phyloP scores from a whole-genome alignment of 2,888 invertebrate genomes.

The Eulithis prunata region DNA sequence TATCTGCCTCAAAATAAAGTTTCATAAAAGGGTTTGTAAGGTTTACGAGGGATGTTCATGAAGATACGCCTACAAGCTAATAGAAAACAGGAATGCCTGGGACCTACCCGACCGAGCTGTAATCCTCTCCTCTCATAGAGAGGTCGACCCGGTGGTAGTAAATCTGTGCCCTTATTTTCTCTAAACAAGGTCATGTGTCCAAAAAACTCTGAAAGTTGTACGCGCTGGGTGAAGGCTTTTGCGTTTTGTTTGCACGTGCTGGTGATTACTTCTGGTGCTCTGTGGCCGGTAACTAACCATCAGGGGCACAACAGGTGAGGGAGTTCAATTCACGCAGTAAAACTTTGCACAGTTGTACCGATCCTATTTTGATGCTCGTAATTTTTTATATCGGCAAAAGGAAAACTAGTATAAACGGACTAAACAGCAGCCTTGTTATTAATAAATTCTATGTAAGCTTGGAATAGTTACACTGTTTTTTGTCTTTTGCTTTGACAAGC shows the following conservation, averaged over 20 bases:
- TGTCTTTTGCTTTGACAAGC: too few species aligned
- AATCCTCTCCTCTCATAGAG: conserved; percentile 17
- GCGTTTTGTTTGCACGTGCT: not conserved
- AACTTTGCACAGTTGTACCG: too few species aligned
- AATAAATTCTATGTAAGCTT: too few species aligned
- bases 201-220: not conserved
- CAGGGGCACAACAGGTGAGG: too few species aligned
- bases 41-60: conserved; percentile 22
- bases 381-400: too few species aligned
- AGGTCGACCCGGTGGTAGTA: conserved; percentile 18
- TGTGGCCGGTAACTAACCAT: too few species aligned
- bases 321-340: too few species aligned
- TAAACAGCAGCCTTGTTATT: too few species aligned
- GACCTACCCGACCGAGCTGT: conserved; percentile 9
- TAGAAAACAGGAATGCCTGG: conserved; percentile 13
- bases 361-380: too few species aligned
- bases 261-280: too few species aligned
- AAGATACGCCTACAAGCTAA: conserved; percentile 22
- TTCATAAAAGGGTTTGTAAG: conserved; percentile 13
- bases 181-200: conserved; percentile 15
- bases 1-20: conserved; percentile 9
- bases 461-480: too few species aligned
- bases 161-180: conserved; percentile 23
- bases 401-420: too few species aligned
- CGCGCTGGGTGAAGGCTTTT: not conserved